These are phyloP conservation scores for Onychomys arenicola DNA, from an alignment of 2,797 vertebrate species.

Conservation along the genomic window DNA sequence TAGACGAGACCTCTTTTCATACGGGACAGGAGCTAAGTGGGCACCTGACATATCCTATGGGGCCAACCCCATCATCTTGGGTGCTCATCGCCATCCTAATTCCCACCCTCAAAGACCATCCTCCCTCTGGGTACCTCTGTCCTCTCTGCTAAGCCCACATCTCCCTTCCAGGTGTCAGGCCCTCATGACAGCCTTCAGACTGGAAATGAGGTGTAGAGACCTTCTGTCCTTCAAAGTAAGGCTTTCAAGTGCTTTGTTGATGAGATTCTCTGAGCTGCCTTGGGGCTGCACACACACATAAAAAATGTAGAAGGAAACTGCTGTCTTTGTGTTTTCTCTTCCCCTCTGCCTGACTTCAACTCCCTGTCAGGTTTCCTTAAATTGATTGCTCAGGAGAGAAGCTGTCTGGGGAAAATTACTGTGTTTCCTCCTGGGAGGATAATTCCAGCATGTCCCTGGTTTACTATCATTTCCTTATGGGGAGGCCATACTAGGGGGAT, in stretches of 20 bases:
- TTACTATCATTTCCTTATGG: background rate
- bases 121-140: background rate
- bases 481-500: background rate
- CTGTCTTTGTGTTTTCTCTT: background rate
- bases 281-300: background rate
- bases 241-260: background rate
- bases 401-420: background rate
- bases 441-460: background rate
- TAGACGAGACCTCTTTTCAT: background rate
- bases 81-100: background rate
- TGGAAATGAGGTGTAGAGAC: background rate
- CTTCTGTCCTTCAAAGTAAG: background rate
- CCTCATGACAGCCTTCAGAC: background rate
- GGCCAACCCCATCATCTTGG: background rate
- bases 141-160: background rate
- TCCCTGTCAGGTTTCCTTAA: background rate
- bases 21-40: background rate
- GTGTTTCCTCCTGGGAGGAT: background rate
- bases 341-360: background rate
- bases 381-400: background rate
- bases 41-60: background rate
- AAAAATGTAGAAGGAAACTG: background rate
- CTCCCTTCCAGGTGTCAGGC: too few species aligned
- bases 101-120: background rate
- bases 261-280: background rate